Percentiles rank a stretch among this genome's conserved stretches.
These are phyloP conservation scores for Dendrocincla fuliginosa DNA, from an alignment of 2,797 vertebrate genomes.

Conservation along the genomic window DNA sequence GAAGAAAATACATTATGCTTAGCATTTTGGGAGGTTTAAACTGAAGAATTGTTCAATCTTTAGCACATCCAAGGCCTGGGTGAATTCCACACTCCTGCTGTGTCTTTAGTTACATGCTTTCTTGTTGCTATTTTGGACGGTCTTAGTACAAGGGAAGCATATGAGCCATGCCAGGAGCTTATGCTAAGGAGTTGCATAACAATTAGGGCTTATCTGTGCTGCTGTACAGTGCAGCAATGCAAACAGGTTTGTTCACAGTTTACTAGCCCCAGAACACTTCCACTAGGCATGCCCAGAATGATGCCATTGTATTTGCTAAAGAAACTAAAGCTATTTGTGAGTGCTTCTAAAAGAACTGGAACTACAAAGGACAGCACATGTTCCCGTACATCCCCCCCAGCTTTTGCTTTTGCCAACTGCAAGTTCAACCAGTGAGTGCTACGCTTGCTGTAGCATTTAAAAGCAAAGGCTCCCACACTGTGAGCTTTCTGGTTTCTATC, in stretches of 20 bases:
- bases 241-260: constrained; percentile 82
- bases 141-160: constrained; percentile 77
- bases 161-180: constrained; percentile 79
- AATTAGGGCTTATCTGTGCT: constrained; percentile 78
- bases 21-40: constrained; percentile 79
- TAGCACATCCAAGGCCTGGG: constrained; percentile 70
- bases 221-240: constrained; percentile 72
- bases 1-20: constrained; percentile 84
- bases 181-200: constrained; percentile 82
- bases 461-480: constrained; percentile 32
- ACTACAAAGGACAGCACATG: constrained; percentile 70
- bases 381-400: constrained; percentile 48
- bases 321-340: constrained; percentile 72
- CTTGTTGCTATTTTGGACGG: constrained; percentile 85
- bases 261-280: constrained; percentile 70
- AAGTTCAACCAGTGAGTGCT: constrained; percentile 40
- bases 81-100: constrained; percentile 72
- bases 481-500: neutral
- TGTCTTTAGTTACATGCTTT: constrained; percentile 76
- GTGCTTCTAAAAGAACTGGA: constrained; percentile 69
- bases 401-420: constrained; percentile 53
- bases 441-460: neutral
- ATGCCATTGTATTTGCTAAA: constrained; percentile 75
- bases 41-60: constrained; percentile 51
- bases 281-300: constrained; percentile 78